Evolutionary conservation across 37 sponge, comb jelly and placozoan species (phyloP).

Genomic region (Lycopodina hypogea): DNA sequence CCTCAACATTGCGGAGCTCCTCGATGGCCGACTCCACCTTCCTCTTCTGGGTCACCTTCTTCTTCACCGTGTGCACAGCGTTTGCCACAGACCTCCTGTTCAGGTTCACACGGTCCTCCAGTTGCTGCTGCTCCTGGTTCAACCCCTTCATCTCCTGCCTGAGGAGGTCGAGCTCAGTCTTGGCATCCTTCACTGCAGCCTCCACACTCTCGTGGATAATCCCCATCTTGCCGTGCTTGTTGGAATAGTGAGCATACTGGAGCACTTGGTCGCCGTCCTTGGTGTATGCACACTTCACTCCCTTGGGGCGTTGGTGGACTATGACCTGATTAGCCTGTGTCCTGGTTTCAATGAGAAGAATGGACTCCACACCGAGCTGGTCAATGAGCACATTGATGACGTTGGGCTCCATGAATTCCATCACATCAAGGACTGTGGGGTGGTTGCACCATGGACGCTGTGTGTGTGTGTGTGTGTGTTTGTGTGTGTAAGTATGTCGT

Average conservation of each 20-base stretch:
- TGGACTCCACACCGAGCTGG: conserved; percentile 35
- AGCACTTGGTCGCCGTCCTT: conserved; percentile 43
- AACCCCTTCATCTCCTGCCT: neutral
- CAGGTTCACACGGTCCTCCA: neutral
- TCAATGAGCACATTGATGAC: conserved; percentile 75
- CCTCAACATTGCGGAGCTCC: conserved; percentile 28
- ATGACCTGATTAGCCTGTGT: conserved; percentile 44
- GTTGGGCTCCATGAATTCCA: conserved; percentile 56
- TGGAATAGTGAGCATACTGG: conserved; percentile 35
- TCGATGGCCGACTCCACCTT: neutral
- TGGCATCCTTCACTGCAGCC: conserved; percentile 9
- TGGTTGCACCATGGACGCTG: conserved; percentile 39
- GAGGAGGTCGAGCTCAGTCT: neutral
- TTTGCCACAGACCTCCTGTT: neutral
- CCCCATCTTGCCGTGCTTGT: conserved; percentile 31
- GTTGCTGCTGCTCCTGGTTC: neutral
- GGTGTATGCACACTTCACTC: conserved; percentile 32
- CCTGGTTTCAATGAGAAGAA: conserved; percentile 39
- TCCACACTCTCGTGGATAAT: conserved; percentile 44
- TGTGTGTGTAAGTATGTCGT: neutral
- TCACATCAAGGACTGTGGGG: conserved; percentile 70
- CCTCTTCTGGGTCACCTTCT: conserved; percentile 6
- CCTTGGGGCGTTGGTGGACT: conserved; percentile 4
- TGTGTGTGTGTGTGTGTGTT: neutral
- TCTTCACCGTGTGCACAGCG: neutral